Evolutionary conservation across 2,888 invertebrate genomes (phyloP), one percentile per base, ranked within the genome.

Genomic region (Eupeodes luniger): DNA sequence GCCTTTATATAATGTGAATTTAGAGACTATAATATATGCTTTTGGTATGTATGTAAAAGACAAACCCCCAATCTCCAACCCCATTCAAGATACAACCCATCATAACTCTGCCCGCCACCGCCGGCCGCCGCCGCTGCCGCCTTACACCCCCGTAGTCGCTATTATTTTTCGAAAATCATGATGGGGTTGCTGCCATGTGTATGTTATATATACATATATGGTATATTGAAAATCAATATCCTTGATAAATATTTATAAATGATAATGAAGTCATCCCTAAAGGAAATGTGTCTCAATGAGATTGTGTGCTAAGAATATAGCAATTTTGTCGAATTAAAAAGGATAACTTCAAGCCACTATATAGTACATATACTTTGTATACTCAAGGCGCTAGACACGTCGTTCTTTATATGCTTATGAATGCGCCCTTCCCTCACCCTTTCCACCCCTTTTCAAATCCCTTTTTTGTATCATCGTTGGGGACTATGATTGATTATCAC

Each of bases 241-340:
- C 76, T 89, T 85, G 85, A 89, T 89, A 89, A 89, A 89, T 89
- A 89, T 89, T 89, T 89, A 85, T 85, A 82, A 89, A 89, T 89
- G 85, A 85, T 89, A 89, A 89, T 89, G 89, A 89, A 89, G 88
- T 78, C 85, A 85, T 88, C 85, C 85, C 81, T 57, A 40, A 7
- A 44, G 57, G 72, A 78, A 75, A 74, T 85, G 85, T 84, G 85
- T 85, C 85, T 85, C 84, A 85, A 81, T 67, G 78, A 81, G 81
- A 81, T 81, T 78, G 85, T 84, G 85, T 88, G 88, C 77, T 67
- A 84, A 81, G 88, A 81, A 88, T 78, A 85, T 81, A 88, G 84
- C 84, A 85, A 88, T 81, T 88, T 81, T 40, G 84, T 84, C 84
- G 74, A 87, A 87, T 87, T 87, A 84, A 84, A 84, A 85, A 44